Evolutionary conservation across 2,113 vertebrate genomes (phyloP), one percentile per base, ranked within the genome.

Genomic region (Apaloderma vittatum): DNA sequence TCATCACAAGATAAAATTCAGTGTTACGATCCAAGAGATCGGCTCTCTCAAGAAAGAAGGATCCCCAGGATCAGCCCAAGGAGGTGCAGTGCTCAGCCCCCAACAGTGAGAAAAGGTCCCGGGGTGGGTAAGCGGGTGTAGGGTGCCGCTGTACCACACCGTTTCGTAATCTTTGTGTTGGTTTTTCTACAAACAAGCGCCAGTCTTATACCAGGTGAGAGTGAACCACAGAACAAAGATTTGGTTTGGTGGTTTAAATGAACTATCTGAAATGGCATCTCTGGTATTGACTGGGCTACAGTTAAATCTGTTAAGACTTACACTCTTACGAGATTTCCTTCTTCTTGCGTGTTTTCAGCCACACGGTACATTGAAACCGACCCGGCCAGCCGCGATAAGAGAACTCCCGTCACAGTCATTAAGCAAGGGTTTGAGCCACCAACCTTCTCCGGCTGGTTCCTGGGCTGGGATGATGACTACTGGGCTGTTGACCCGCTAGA

Each of bases 381-480:
- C 48, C 99, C 99, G 0, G 98, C 99, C 55, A 99, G 98, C 88
- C 98, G 99, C 3, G 99, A 99, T 68, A 94, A 66, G 76, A 96
- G 99, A 67, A 99, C 99, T 2, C 99, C 99, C 1, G 97, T 99
- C 76, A 99, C 99, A 0, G 92, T 98, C 2, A 96, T 99, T 88
- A 99, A 99, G 73, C 99, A 99, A 94, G 98, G 98, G 48, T 99
- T 98, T 1, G 99, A 99, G 96, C 99, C 99, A 0, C 99, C 99
- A 7, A 99, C 99, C 23, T 99, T 99, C 93, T 98, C 98, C 0
- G 99, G 99, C 92, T 99, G 99, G 99, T 99, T 99, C 98, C 98
- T 99, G 77, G 99, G 99, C 95, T 99, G 99, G 99, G 99, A 99
- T 5, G 94, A 99, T 1, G 98, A 98, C 78, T 99, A 99, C 98